A percentile compares a stretch with the other conserved stretches of the same genome.
These are phyloP conservation scores for Oryctes rhinoceros DNA, from an alignment of 1,140 invertebrate genomes.

Conservation along the genomic window DNA sequence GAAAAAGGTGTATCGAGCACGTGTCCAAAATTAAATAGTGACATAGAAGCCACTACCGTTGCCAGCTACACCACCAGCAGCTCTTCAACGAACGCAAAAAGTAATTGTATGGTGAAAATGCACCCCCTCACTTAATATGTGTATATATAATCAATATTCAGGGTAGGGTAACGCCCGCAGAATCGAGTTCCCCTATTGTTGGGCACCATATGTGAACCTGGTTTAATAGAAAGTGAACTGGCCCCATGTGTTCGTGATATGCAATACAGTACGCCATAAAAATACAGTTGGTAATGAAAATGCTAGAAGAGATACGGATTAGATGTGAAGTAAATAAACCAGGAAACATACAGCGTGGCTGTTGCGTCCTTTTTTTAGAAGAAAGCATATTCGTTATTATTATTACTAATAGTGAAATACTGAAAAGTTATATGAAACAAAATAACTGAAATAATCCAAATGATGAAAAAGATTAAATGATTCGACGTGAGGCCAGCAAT, in stretches of 20 bases:
- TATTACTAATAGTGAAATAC: too few relatives aligned
- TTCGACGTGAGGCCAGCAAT: too few relatives aligned
- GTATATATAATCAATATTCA: conserved; percentile 37
- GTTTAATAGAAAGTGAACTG: conserved; percentile 38
- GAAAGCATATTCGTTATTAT: too few relatives aligned
- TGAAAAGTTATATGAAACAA: too few relatives aligned
- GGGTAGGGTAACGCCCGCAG: conserved; percentile 20
- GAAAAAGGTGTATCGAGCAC: conserved; percentile 27
- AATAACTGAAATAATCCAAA: too few relatives aligned
- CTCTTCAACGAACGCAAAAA: conserved; percentile 5
- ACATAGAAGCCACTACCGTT: conserved; percentile 2
- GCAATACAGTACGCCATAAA: background rate
- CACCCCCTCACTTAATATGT: conserved; percentile 32
- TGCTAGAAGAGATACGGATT: background rate
- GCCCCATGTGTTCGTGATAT: conserved; percentile 25
- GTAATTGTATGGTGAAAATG: conserved; percentile 28
- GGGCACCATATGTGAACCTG: conserved; percentile 27
- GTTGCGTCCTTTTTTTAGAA: too few relatives aligned
- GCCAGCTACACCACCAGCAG: conserved; percentile 2
- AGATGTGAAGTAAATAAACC: background rate
- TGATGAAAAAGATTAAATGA: too few relatives aligned
- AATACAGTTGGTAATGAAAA: conserved; percentile 19
- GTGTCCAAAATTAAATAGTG: conserved; percentile 29
- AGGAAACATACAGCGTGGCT: too few relatives aligned
- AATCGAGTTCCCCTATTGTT: conserved; percentile 30